phyloP scores from a whole-genome alignment of 2,113 vertebrate species.

The Corydoras maculifer region DNA sequence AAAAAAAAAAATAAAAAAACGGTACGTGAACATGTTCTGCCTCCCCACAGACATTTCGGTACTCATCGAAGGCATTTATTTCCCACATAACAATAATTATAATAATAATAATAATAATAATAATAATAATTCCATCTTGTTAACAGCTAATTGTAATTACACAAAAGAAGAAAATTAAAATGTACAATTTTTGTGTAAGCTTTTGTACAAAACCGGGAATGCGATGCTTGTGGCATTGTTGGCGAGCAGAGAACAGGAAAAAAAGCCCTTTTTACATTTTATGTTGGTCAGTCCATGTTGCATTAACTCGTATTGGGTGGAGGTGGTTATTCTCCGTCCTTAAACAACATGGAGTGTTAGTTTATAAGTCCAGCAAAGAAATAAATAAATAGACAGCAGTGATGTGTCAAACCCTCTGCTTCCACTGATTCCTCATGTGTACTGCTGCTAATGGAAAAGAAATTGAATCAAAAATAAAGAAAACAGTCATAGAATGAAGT shows the following conservation, averaged over 20 bases:
- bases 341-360: constrained; percentile 52
- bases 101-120: constrained; percentile 34
- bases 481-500: constrained; percentile 12
- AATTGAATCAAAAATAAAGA: constrained; percentile 9
- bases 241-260: constrained; percentile 64
- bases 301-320: neutral
- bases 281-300: constrained; percentile 6
- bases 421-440: constrained; percentile 14
- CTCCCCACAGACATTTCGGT: constrained; percentile 31
- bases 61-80: constrained; percentile 62
- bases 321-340: neutral
- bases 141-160: constrained; percentile 60
- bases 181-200: constrained; percentile 46
- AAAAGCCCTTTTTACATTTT: constrained; percentile 69
- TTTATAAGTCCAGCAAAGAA: constrained; percentile 52
- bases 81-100: constrained; percentile 48
- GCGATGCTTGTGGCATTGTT: constrained; percentile 58
- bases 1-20: too few relatives aligned
- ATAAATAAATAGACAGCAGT: constrained; percentile 60
- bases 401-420: constrained; percentile 31
- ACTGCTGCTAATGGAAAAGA: constrained; percentile 44
- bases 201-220: constrained; percentile 69
- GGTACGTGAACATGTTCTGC: too few relatives aligned
- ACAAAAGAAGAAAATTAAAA: constrained; percentile 46
- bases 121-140: constrained; percentile 37